Base-by-base conservation (phyloP, 2,797 vertebrate species). In the Onychomys leucogaster region DNA sequence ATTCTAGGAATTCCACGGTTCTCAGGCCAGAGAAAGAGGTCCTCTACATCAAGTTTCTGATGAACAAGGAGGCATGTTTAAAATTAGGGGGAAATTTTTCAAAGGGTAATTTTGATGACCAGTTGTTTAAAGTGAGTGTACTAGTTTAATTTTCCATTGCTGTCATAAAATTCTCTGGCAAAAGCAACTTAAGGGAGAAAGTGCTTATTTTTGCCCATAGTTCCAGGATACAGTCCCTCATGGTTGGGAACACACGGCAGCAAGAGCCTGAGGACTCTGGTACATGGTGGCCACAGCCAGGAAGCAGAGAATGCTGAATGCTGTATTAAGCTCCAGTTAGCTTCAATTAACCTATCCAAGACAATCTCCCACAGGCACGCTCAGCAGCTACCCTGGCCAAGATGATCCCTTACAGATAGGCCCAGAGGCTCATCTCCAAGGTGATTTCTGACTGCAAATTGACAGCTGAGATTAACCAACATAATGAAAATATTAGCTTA, bases 1-100 rank as follows among this genome's bases (percentile, higher is more conserved):
- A 92, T 85, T 67, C 46, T 95, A 94, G 32, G 49, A 67, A 85
- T 76, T 65, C 29, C 32, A 95, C 25, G 52, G 16, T 90, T 92
- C 85, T 52, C n/a, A 69, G 10, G 77, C 65, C 43, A 77, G 77
- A 90, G 63, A 83, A 91, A 21, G 13, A 76, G 23, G 23, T 25
- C 29, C 17, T 89, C 55, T 13, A 29, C 2, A 32, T 91, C 52
- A 83, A 16, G 19, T 67, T 92, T 89, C 86, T 85, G 61, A 93
- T 92, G 88, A 95, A 85, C 52, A 83, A 61, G 34, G 78, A 67
- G 67, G 5, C 32, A 52, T 81, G 10, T 75, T 83, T 71, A 94
- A 95, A 91, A 93, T 59, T 2, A 11, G 19, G 65, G 84, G 69
- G 55, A 83, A 87, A 77, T 65, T 46, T 90, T 4, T 61, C 81